Evolutionary conservation across 2,888 invertebrate genomes (phyloP).

Genomic region (Andrena bucephala): DNA sequence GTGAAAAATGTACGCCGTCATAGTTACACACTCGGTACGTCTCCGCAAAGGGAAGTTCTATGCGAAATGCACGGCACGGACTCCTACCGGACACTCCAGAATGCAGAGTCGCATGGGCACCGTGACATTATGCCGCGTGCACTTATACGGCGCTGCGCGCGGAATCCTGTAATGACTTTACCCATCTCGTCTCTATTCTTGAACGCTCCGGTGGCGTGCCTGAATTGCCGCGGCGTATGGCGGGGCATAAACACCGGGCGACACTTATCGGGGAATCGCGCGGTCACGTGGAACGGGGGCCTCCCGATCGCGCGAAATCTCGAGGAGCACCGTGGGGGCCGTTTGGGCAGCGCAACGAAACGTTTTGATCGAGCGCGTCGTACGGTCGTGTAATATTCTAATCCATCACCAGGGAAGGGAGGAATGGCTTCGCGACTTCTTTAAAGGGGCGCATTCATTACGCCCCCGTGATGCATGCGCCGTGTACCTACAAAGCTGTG

Average conservation of each 20-base stretch:
- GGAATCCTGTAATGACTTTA: constrained; percentile 76
- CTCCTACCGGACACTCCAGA: constrained; percentile 66
- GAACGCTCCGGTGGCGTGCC: constrained; percentile 32
- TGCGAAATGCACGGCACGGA: constrained; percentile 60
- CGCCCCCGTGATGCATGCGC: constrained; percentile 30
- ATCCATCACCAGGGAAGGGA: constrained; percentile 34
- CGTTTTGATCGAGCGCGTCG: constrained; percentile 41
- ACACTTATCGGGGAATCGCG: constrained; percentile 13
- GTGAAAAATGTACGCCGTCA: constrained; percentile 43
- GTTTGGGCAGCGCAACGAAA: constrained; percentile 19
- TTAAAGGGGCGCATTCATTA: constrained; percentile 46
- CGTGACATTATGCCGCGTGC: constrained; percentile 66
- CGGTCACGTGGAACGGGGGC: not conserved
- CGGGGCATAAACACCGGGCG: constrained; percentile 42
- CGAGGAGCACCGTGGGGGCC: not conserved
- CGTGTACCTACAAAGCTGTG: constrained; percentile 2
- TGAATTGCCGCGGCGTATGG: constrained; percentile 48
- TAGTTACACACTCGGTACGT: constrained; percentile 27
- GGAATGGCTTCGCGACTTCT: constrained; percentile 16
- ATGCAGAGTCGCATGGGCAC: constrained; percentile 64
- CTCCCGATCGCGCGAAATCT: constrained; percentile 24
- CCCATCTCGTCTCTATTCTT: constrained; percentile 72
- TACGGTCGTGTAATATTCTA: constrained; percentile 43
- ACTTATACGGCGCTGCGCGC: constrained; percentile 57
- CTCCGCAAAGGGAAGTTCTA: constrained; percentile 44